Evolutionary conservation across 1,140 invertebrate species (phyloP), one percentile per base, ranked within the genome.

Genomic region (Lutraria rhynchaena): DNA sequence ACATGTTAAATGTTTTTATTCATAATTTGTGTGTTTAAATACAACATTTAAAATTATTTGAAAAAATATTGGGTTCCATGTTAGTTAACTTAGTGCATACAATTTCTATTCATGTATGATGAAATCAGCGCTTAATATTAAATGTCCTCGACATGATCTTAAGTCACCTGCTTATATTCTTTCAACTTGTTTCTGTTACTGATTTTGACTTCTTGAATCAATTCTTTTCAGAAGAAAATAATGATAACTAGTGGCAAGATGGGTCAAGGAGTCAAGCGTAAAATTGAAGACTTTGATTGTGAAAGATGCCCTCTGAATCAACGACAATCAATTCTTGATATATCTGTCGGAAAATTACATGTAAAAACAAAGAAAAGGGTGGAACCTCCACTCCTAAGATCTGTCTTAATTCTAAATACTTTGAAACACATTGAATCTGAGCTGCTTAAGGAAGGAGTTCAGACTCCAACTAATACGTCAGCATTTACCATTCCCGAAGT

Each of bases 391-490:
- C 93, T 99, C n/a, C 95, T 96, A 71, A 95, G 97, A 51, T 98
- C 97, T 5, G 98, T 99, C 84, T 95, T 99, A 51, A 98, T 99
- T 85, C 98, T 97, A 93, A 99, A 98, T 91, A 98, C 97, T 11
- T 91, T 98, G 63, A 95, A 97, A 89, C 94, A 96, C 87, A 96
- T 99, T 84, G 97, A 98, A 93, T 94, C 96, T 33, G 97, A 98
- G 91, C 96, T 98, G 94, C 96, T 97, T 91, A 94, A 95, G 51
- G 97, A 98, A 92, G 94, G 93, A n/a, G 85, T 93, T 13, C 82
- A 86, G 51, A 82, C 87, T 27, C 75, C 77, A 58, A 71, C 77
- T 41, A 82, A 87, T 46, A 81, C 87, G 65, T 87, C 86, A 55
- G 83, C 88, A 41, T 69, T 70, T 58, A 57, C 49, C 44, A 76